phyloP scores from a whole-genome alignment of 2,113 vertebrate genomes.

The Mesoclemmys tuberculata region DNA sequence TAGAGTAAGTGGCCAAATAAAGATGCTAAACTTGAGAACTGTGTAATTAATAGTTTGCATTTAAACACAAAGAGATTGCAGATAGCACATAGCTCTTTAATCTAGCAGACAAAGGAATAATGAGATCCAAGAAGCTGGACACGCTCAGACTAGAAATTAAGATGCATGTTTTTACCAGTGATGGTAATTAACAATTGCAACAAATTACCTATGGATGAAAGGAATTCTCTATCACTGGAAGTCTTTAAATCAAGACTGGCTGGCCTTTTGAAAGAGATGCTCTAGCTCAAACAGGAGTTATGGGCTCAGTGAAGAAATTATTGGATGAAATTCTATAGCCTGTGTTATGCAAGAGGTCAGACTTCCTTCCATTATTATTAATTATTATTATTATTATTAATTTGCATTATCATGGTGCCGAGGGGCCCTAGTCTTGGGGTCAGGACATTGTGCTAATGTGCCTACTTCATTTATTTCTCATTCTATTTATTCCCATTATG shows the following conservation, averaged over 20 bases:
- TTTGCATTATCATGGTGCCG: too few species aligned
- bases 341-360: conserved; percentile 1
- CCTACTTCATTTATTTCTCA: too few species aligned
- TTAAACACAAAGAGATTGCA: neutral
- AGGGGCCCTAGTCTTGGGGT: too few species aligned
- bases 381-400: too few species aligned
- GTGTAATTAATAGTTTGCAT: neutral
- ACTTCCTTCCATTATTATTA: too few species aligned
- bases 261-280: neutral
- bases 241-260: neutral
- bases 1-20: neutral
- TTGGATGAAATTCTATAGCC: neutral
- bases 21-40: neutral
- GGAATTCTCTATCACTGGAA: neutral
- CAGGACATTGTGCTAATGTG: too few species aligned
- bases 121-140: neutral
- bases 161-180: neutral
- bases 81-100: neutral
- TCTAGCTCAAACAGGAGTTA: neutral
- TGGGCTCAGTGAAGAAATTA: conserved; percentile 24
- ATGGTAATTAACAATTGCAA: conserved; percentile 10
- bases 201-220: neutral
- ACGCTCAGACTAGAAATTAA: neutral
- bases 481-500: too few species aligned
- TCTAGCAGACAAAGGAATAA: neutral